Conservation (phyloP, 2,888 invertebrate genomes). For the Schizaphis graminum region DNA sequence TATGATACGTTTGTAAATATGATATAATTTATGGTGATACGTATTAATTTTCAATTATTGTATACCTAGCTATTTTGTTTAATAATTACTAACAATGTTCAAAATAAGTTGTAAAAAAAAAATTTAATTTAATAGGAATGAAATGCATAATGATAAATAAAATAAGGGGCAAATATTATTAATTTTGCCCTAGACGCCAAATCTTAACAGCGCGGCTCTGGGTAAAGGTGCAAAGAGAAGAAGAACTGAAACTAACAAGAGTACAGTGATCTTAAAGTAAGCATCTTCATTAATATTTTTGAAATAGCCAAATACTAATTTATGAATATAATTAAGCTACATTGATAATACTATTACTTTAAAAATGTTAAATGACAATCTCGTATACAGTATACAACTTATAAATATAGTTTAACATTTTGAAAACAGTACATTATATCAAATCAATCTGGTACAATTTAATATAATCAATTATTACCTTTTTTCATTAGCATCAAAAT, state of each 20-base stretch:
- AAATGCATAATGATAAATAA: no score
- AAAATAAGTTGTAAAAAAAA: no score
- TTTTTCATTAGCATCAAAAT: conserved; percentile 63
- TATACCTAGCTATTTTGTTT: no score
- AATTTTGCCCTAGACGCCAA: no score
- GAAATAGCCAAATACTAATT: neutral
- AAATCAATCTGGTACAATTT: neutral
- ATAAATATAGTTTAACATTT: neutral
- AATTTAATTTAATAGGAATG: no score
- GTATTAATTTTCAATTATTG: no score
- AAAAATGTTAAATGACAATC: neutral
- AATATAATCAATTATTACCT: conserved; percentile 33
- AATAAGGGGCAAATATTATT: no score
- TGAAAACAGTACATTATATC: neutral
- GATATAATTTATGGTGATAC: no score
- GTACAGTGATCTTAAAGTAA: neutral
- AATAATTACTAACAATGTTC: no score
- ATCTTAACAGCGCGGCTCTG: no score
- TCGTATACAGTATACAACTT: neutral
- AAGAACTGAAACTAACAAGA: neutral
- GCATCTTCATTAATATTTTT: neutral
- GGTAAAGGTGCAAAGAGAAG: neutral
- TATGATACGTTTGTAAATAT: no score
- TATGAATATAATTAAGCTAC: neutral
- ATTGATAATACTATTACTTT: neutral